Evolutionary conservation across 2,113 vertebrate genomes (phyloP).

Genomic region (Leptosomus discolor): DNA sequence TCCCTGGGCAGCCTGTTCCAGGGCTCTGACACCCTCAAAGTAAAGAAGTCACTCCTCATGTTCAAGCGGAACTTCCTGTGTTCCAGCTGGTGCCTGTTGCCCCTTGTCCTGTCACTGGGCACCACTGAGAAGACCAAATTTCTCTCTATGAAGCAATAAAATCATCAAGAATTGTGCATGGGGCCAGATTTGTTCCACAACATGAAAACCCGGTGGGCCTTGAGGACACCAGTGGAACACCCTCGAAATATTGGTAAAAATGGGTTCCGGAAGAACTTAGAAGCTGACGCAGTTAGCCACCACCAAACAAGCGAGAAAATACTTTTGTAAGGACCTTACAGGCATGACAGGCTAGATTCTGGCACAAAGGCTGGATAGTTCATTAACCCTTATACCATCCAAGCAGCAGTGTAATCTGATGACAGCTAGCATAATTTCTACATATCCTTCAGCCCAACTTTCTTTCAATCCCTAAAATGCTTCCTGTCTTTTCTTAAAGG

Average conservation of each 20-base stretch:
- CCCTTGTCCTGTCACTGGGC: no score
- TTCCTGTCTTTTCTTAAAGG: background rate
- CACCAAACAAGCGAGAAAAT: background rate
- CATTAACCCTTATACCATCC: background rate
- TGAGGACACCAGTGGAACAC: constrained; percentile 48
- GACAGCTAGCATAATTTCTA: background rate
- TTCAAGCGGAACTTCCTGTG: no score
- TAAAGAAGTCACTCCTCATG: no score
- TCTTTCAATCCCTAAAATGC: background rate
- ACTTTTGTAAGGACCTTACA: background rate
- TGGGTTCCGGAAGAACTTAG: constrained; percentile 49
- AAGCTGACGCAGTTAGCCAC: background rate
- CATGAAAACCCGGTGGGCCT: background rate
- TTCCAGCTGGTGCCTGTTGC: no score
- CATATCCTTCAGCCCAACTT: background rate
- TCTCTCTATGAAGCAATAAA: constrained; percentile 63
- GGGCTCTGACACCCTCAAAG: no score
- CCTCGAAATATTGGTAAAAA: constrained; percentile 57
- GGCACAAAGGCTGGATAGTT: background rate
- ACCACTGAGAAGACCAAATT: no score
- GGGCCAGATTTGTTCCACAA: constrained; percentile 34
- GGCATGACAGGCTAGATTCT: background rate
- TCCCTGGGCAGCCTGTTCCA: no score
- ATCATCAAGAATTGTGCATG: background rate
- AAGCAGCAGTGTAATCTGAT: background rate